Evolutionary conservation across 2,888 invertebrate genomes (phyloP), one percentile per base, ranked within the genome.

Genomic region (Mellilla xanthometata): DNA sequence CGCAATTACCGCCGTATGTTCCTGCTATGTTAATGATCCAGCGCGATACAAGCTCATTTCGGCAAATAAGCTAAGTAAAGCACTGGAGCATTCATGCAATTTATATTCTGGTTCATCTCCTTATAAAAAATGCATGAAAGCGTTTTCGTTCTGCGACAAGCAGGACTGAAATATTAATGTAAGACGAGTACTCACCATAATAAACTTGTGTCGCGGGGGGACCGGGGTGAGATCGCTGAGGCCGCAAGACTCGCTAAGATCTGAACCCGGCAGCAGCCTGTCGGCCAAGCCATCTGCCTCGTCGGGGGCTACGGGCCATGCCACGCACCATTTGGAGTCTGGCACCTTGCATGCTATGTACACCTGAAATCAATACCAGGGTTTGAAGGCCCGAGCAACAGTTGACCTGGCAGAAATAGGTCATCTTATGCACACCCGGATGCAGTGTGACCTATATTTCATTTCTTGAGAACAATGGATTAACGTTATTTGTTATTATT

Each of bases 171-270:
- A n/a, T n/a, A n/a, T n/a, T n/a, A n/a, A n/a, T n/a, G n/a, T n/a
- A n/a, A n/a, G 9, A 5, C 8, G 29, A 19, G 6, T 33, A 23
- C 52, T 57, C 54, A 55, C 62, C 50, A 36, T 45, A 11, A 60
- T 39, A 19, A 55, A 58, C 23, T 45, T 56, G 4, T 40, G 39
- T 12, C 24, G 48, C n/a, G 58, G 53, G 1, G 50, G 35, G 1
- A 61, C 36, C 1, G 61, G 56, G 41, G 45, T 60, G 19, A 68
- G 41, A 35, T 67, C 54, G 51, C 64, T 75, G 3, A 72, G 39
- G 12, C 72, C 81, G 49, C 84, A 84, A 26, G 54, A 39, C 5
- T 52, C 29, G 8, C 48, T 51, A 15, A 60, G 43, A 11, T 54
- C 49, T 1, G 59, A 49, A 5, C 53, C 59, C 1, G 60, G 49